Percentiles rank a stretch among this genome's conserved stretches.
Conservation (phyloP, 2,888 invertebrate species). For the Mythimna impura region DNA sequence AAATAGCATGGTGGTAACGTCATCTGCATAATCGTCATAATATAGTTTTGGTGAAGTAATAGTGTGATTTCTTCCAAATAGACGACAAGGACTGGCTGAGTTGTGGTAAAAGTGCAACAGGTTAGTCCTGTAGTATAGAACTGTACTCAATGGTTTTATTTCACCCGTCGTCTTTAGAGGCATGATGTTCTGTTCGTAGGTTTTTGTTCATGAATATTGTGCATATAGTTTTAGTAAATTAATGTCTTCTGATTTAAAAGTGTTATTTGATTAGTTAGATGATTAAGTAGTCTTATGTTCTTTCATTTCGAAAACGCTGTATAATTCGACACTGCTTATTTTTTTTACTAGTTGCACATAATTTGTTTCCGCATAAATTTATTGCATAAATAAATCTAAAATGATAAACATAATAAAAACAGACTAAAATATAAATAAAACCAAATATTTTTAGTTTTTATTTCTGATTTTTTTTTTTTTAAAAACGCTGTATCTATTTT, state of each 20-base stretch:
- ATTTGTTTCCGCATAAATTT: not conserved
- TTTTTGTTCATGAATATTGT: constrained; percentile 13
- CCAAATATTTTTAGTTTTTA: not conserved
- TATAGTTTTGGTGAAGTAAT: constrained; percentile 53
- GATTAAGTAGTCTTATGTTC: constrained; percentile 15
- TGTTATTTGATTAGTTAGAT: constrained; percentile 18
- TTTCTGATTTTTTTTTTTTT: not conserved
- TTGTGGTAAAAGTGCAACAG: constrained; percentile 89
- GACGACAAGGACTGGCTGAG: constrained; percentile 90
- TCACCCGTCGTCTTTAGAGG: constrained; percentile 42
- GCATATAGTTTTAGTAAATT: constrained; percentile 6
- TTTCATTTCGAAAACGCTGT: constrained; percentile 23
- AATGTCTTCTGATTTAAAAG: not conserved
- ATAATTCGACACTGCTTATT: constrained; percentile 47
- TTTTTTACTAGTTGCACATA: constrained; percentile 23
- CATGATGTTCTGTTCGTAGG: constrained; percentile 47
- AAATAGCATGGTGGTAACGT: constrained; percentile 43
- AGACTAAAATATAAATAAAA: not conserved
- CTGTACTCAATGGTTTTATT: constrained; percentile 50
- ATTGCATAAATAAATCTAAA: not conserved
- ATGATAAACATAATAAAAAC: not conserved
- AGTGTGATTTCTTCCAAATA: constrained; percentile 75
- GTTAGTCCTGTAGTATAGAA: constrained; percentile 82
- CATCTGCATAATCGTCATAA: not conserved
- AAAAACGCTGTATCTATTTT: not conserved